A percentile compares a stretch with the other conserved stretches of the same genome.
These are phyloP conservation scores for Troglohyphantes excavatus DNA, from an alignment of 2,888 invertebrate genomes.

Conservation along the genomic window DNA sequence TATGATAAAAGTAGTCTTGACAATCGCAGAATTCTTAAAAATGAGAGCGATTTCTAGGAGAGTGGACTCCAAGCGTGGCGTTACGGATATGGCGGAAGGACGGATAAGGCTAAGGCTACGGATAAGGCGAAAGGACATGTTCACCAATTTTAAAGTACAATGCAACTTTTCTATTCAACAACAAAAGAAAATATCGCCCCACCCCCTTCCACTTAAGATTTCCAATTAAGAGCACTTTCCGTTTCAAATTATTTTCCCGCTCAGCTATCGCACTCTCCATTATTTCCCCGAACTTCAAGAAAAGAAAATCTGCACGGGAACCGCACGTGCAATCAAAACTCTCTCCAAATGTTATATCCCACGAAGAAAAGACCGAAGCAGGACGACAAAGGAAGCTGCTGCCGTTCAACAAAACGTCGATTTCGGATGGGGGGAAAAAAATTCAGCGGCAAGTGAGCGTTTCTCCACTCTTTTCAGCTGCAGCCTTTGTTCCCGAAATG, in stretches of 20 bases:
- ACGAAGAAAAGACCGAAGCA: not conserved
- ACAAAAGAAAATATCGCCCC: too few species aligned
- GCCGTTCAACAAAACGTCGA: slow-evolving; percentile 12
- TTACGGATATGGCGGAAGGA: too few species aligned
- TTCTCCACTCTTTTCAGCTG: not conserved
- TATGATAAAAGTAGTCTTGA: too few species aligned
- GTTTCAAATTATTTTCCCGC: not conserved
- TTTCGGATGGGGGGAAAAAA: not conserved
- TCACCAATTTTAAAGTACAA: too few species aligned
- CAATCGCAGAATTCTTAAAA: too few species aligned
- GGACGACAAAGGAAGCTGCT: not conserved
- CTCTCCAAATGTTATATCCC: not conserved
- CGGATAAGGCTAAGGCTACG: too few species aligned
- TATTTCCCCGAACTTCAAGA: slow-evolving; percentile 3
- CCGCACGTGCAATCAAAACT: not conserved
- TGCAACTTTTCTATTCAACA: too few species aligned
- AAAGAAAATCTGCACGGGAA: not conserved
- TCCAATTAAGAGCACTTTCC: too few species aligned
- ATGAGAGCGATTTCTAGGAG: too few species aligned
- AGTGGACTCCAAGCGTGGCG: too few species aligned
- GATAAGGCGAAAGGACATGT: too few species aligned
- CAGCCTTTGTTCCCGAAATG: slow-evolving; percentile 6
- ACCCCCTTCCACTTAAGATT: too few species aligned
- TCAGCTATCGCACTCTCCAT: not conserved
- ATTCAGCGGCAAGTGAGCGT: not conserved